A percentile compares a stretch with the other conserved stretches of the same genome.
phyloP scores from a whole-genome alignment of 2,888 invertebrate species.

The Heliconius ismenius region DNA sequence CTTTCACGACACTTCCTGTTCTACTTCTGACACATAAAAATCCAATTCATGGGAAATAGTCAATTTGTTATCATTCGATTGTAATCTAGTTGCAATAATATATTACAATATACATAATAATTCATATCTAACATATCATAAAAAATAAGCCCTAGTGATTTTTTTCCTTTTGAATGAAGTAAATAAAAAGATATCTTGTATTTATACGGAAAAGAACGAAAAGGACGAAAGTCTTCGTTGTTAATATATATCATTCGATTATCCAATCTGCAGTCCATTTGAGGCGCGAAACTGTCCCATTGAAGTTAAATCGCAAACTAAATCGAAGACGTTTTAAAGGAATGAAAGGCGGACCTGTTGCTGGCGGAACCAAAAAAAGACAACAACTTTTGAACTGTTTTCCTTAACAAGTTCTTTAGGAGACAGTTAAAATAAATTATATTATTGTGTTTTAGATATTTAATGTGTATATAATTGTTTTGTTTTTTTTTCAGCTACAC shows the following conservation, averaged over 20 bases:
- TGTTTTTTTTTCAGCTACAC: neutral
- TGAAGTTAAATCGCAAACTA: conserved; percentile 31
- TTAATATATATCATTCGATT: neutral
- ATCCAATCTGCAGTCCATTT: conserved; percentile 9
- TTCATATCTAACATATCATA: neutral
- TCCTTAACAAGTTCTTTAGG: neutral
- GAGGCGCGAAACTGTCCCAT: conserved; percentile 6
- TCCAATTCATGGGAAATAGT: conserved; percentile 22
- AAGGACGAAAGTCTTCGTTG: neutral
- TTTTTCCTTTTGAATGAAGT: neutral
- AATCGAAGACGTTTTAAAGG: conserved; percentile 16
- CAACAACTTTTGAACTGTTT: neutral
- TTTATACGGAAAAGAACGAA: neutral
- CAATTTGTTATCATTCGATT: conserved; percentile 4
- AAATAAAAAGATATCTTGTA: neutral
- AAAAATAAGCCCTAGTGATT: neutral
- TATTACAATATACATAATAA: neutral
- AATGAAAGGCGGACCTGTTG: conserved; percentile 23
- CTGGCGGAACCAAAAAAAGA: neutral
- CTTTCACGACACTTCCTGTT: conserved; percentile 34
- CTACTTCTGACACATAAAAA: conserved; percentile 30
- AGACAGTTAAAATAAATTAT: neutral
- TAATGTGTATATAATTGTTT: neutral
- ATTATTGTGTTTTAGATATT: neutral
- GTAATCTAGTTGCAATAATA: conserved; percentile 10